Conservation (phyloP, 2,797 vertebrate species). For the Halcyon badia region DNA sequence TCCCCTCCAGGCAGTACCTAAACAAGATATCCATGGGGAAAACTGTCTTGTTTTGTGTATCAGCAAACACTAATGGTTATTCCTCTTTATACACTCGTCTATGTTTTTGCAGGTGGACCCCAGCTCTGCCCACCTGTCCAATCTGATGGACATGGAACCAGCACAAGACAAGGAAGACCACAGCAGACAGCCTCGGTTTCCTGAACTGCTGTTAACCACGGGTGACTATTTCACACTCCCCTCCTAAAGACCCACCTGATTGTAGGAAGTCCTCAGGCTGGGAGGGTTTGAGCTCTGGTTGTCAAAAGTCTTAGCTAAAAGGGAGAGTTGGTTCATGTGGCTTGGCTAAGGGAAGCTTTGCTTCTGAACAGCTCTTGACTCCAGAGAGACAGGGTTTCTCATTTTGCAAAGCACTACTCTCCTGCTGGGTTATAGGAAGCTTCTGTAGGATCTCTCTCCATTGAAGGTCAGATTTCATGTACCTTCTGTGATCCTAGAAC, state of each 20-base stretch:
- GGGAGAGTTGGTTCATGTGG: not conserved
- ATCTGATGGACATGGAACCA: not conserved
- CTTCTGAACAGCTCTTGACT: not conserved
- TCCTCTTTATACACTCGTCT: not conserved
- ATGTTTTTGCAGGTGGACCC: not conserved
- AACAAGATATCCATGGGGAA: not conserved
- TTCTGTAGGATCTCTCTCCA: not conserved
- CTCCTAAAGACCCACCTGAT: not conserved
- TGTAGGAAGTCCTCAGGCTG: not conserved
- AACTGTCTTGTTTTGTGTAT: not conserved
- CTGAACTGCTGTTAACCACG: not conserved
- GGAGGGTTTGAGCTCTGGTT: not conserved
- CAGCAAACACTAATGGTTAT: not conserved
- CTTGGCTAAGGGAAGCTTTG: not conserved
- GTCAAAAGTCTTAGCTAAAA: not conserved
- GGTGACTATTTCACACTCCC: not conserved
- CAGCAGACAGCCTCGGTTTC: not conserved
- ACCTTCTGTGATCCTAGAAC: not conserved
- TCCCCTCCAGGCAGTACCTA: slow-evolving; percentile 11
- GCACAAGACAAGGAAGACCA: not conserved
- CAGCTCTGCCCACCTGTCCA: not conserved
- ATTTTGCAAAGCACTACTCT: not conserved
- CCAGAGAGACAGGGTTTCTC: not conserved
- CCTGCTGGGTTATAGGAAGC: not conserved
- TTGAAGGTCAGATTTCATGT: not conserved